Percentiles rank a stretch among this genome's conserved stretches.
Conservation (phyloP, 2,113 vertebrate species). For the Otis tarda region DNA sequence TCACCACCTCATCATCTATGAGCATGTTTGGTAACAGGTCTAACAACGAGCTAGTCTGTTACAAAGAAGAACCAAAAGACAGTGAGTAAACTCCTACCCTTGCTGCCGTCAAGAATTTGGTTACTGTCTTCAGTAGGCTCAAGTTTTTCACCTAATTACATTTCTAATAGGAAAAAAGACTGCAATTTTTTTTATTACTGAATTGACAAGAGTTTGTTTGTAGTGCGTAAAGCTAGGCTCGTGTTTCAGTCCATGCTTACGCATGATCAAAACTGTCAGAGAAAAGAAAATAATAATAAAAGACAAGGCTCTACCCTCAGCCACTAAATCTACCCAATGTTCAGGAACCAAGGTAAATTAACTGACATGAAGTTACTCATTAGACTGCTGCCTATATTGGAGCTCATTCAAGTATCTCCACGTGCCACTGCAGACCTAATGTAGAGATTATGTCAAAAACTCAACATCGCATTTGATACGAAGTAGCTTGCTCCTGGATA, state of each 20-base stretch:
- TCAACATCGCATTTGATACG: background rate
- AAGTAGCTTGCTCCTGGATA: background rate
- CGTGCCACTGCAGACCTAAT: background rate
- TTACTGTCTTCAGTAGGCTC: background rate
- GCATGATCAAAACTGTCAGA: background rate
- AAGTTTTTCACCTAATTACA: background rate
- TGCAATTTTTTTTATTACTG: background rate
- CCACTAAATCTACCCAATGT: background rate
- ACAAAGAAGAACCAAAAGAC: background rate
- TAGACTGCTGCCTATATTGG: background rate
- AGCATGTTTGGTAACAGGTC: rapidly evolving
- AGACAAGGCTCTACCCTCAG: background rate
- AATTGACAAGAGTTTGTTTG: background rate
- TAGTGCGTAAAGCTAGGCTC: background rate
- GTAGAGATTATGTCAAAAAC: background rate
- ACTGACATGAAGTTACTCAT: background rate
- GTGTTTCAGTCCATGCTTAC: background rate
- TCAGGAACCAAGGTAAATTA: background rate
- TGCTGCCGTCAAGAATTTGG: background rate
- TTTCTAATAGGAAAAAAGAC: background rate
- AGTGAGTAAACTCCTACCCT: background rate
- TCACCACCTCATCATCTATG: background rate
- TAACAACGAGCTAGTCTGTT: rapidly evolving
- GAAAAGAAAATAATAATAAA: background rate
- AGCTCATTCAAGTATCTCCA: background rate